These are phyloP conservation scores for Eubucco bourcierii DNA, from an alignment of 2,113 vertebrate genomes.

Conservation along the genomic window DNA sequence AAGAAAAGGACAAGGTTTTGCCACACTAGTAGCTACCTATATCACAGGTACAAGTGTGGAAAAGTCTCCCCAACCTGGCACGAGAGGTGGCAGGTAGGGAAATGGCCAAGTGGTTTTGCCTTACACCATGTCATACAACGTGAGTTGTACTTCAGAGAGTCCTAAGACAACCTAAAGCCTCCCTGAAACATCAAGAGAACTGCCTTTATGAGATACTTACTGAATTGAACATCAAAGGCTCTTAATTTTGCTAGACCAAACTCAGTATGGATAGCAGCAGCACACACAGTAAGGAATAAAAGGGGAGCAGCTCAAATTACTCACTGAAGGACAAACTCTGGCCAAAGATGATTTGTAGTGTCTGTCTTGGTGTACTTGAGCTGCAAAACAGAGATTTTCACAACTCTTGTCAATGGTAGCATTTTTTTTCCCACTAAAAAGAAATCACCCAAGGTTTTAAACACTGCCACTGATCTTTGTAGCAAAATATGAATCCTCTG, in stretches of 20 bases:
- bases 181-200: background rate
- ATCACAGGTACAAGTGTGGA: background rate
- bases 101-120: background rate
- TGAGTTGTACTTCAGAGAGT: background rate
- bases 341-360: background rate
- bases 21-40: background rate
- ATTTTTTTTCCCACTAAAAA: background rate
- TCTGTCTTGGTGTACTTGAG: background rate
- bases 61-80: background rate
- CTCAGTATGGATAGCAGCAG: background rate
- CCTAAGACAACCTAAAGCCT: background rate
- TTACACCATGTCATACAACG: background rate
- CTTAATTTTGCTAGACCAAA: background rate
- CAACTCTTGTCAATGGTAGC: background rate
- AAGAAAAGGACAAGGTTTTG: background rate
- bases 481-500: background rate
- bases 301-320: background rate
- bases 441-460: background rate
- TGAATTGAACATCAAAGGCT: background rate
- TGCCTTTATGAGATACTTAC: background rate
- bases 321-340: background rate
- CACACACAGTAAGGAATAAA: background rate
- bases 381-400: background rate
- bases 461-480: background rate
- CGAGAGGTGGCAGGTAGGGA: background rate